Evolutionary conservation across 2,888 invertebrate genomes (phyloP), one percentile per base, ranked within the genome.

Genomic region (Chloroclysta siterata): DNA sequence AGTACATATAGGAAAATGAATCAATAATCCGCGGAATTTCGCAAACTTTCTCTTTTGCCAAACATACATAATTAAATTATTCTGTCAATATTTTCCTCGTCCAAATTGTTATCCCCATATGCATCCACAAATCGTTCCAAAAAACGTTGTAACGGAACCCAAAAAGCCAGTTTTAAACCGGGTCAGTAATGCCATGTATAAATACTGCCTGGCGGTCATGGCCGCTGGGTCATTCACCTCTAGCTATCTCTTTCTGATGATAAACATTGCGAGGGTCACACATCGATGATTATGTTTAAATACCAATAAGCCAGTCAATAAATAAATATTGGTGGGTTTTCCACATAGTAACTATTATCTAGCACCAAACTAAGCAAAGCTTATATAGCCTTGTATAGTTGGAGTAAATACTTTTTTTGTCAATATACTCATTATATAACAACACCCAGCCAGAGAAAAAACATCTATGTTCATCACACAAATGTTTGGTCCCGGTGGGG

Each of bases 211-310:
- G 65, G 66, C 77, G 81, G 83, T 81, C 83, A 83, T 65, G 82
- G 81, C 81, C 81, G 78, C 65, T 56, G 60, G 82, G 78, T 75
- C 81, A 58, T 77, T 78, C 71, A 80, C 75, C 81, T 73, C 60
- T 54, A 53, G 51, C 52, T 68, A 66, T 65, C 60, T 63, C 60
- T 55, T 51, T 66, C 54, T 50, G 36, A 60, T 59, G n/a, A 33
- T 29, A 48, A 66, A 41, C 66, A 61, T 60, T 29, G 66, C 62
- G 42, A 54, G 60, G 50, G 53, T 41, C 36, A 15, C 44, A 51
- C 67, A 69, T 64, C 41, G 61, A 55, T 17, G 56, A 39, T 47
- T 47, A 53, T 57, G 60, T 52, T 36, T 14, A 15, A 15, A 44
- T 8, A n/a, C n/a, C n/a, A n/a, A n/a, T n/a, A n/a, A n/a, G n/a